These are phyloP conservation scores for Sciurus carolinensis DNA, from an alignment of 2,797 vertebrate genomes.

Conservation along the genomic window DNA sequence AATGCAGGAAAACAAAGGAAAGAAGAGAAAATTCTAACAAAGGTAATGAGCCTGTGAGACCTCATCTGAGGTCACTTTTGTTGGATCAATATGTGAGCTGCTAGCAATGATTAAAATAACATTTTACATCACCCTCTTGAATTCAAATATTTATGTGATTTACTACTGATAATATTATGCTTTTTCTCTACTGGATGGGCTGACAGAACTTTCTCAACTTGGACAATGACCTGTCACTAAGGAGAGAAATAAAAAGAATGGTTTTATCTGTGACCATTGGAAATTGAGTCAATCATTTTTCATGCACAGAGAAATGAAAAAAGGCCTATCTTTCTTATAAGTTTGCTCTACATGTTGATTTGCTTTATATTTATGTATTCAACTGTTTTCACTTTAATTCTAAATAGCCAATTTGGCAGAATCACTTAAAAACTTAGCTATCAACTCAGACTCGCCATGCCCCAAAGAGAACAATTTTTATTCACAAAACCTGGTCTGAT, in stretches of 20 bases:
- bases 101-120: slow-evolving; percentile 12
- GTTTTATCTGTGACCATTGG: background rate
- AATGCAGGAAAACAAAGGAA: background rate
- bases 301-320: background rate
- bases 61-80: background rate
- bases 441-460: background rate
- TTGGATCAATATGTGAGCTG: background rate
- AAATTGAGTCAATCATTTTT: background rate
- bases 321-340: background rate
- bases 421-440: background rate
- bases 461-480: background rate
- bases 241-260: background rate
- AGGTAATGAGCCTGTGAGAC: background rate
- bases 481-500: background rate
- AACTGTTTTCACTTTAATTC: background rate
- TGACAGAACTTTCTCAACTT: background rate
- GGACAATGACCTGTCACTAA: background rate
- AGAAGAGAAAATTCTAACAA: background rate
- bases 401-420: background rate
- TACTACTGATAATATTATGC: background rate
- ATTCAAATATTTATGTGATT: background rate
- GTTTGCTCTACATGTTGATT: background rate
- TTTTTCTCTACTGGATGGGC: background rate
- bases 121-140: background rate
- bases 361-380: background rate